Evolutionary conservation across 2,113 vertebrate genomes (phyloP), one percentile per base, ranked within the genome.

Genomic region (Mastomys natalensis): DNA sequence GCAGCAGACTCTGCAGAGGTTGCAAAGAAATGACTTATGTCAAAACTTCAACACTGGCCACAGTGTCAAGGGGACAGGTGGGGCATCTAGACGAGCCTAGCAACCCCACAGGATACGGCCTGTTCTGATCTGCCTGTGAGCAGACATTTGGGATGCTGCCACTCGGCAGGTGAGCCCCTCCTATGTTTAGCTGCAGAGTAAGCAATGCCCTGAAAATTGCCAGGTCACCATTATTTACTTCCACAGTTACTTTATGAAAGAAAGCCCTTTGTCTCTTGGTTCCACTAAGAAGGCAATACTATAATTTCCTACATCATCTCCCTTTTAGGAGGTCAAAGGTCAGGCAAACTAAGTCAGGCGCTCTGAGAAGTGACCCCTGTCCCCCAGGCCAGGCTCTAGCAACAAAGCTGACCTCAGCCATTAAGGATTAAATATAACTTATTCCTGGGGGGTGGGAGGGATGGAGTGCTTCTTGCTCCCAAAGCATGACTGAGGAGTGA

Each of bases 211-310:
- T 95, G 87, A 93, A 98, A 97, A 98, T 97, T 98, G 95, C 96
- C 16, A 13, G 97, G 97, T 98, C 98, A 98, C 96, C 88, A 85
- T 87, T 98, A 97, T 97, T 98, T 98, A 98, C 96, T 96, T 97
- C 81, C 95, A 76, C 64, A 53, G 13, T 93, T 88, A 68, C 87
- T 93, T 95, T 40, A 40, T 60, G 40, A 48, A 89, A 87, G 90
- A 94, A 98, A 98, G 84, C 73, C 60, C 62, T 58, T 97, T 96
- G 87, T 92, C 94, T 84, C 86, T 7, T 55, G 91, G 93, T 96
- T 95, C 95, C 80, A 93, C 77, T 48, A 68, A 97, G 93, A 86
- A 58, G 95, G 45, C 43, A 66, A 97, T 48, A 81, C 97, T 97
- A 73, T 97, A 92, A 97, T 98, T 98, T 98, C 89, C 97, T 94